Base-by-base conservation (phyloP, 2,797 vertebrate species). In the Apodemus agrarius region DNA sequence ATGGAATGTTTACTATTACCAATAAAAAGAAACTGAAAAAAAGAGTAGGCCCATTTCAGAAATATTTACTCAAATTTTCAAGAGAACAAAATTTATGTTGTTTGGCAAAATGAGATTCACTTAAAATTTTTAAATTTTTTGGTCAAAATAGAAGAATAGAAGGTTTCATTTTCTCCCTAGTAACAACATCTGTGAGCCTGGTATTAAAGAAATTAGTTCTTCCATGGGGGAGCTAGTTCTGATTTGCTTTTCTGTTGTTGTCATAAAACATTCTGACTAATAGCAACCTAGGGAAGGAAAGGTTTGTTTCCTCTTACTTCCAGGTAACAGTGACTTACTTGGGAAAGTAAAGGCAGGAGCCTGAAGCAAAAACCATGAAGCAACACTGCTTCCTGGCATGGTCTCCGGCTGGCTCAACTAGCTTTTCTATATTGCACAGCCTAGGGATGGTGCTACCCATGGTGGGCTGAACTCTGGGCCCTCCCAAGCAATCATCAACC, bases 51-150 rank as follows among this genome's bases (percentile, higher is more conserved):
- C 74, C 54, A 21, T 83, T 69, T 57, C 49, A 83, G 75, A 94
- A 8, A 74, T 86, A 54, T 78, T 91, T 90, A 78, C 37, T 90
- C 72, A 86, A 79, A 86, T 54, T 89, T 96, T 75, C 65, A 94
- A 89, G 89, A 59, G 67, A 80, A 69, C 6, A 40, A 72, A 84
- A 26, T 74, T n/a, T 52, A 43, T 79, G 74, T 80, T 93, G 29
- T 43, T 93, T 87, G 80, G 24, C 52, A 49, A 90, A 65, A 69
- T 63, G 81, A 76, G 22, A 59, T 67, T 46, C 37, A 52, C 12
- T 13, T 89, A n/a, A 49, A 57, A 43, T 89, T 72, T 52, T 24
- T 46, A 19, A 10, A 78, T n/a, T 16, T 65, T 49, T 83, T 78
- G 57, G 78, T 37, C 29, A 76, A 67, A 61, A 61, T 76, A 34